phyloP scores from a whole-genome alignment of 1,140 invertebrate genomes.

The Hycleus phaleratus region DNA sequence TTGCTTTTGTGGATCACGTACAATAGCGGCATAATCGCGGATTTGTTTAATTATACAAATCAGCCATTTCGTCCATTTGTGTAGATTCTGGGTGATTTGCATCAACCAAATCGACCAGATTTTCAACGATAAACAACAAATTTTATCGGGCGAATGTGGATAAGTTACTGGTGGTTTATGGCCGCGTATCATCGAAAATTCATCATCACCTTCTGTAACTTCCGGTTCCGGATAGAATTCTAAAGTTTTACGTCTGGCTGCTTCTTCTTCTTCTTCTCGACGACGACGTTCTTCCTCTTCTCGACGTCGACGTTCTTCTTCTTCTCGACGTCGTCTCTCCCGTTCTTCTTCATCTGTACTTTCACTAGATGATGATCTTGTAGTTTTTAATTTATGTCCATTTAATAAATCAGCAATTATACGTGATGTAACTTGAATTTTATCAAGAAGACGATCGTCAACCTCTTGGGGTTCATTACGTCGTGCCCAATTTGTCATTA shows the following conservation, averaged over 20 bases:
- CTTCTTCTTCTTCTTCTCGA: too few species aligned
- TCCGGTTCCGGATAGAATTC: neutral
- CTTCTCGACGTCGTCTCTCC: too few species aligned
- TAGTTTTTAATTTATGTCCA: too few species aligned
- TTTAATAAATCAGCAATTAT: neutral
- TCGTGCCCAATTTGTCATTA: constrained; percentile 27
- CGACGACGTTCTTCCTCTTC: too few species aligned
- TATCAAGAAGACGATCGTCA: constrained; percentile 18
- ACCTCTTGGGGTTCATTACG: constrained; percentile 25
- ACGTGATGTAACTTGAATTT: constrained; percentile 22
- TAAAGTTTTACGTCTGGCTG: neutral
- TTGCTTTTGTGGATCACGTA: constrained; percentile 22
- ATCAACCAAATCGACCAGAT: constrained; percentile 33
- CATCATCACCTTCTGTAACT: neutral
- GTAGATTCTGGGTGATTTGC: constrained; percentile 32
- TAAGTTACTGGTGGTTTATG: constrained; percentile 27
- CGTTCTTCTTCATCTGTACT: too few species aligned
- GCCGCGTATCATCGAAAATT: constrained; percentile 2
- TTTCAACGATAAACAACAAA: constrained; percentile 33
- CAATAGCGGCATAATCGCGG: constrained; percentile 21
- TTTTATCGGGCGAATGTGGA: constrained; percentile 27
- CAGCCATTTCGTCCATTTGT: constrained; percentile 35
- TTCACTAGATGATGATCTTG: too few species aligned
- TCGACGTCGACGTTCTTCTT: too few species aligned
- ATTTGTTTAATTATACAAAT: constrained; percentile 25